Conservation (phyloP, 2,797 vertebrate species). For the Mormyrops boulengeri region DNA sequence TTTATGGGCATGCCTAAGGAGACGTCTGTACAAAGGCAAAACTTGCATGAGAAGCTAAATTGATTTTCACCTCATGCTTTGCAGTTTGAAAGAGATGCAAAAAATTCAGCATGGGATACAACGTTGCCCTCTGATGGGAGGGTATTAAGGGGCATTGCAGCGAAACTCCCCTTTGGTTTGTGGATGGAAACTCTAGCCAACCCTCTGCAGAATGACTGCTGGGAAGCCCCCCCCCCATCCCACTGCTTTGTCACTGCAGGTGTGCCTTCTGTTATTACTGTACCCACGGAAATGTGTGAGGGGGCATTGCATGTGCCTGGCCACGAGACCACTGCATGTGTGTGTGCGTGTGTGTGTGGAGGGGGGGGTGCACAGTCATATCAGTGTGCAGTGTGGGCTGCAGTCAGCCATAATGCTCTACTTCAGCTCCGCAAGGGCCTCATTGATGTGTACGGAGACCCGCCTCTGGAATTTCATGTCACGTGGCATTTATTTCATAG, state of each 20-base stretch:
- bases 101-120: background rate
- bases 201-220: background rate
- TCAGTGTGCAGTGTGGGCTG: background rate
- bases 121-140: background rate
- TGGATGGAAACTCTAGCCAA: background rate
- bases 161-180: background rate
- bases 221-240: background rate
- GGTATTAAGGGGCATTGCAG: background rate
- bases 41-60: background rate
- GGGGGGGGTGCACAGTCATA: background rate
- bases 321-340: background rate
- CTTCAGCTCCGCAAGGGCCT: background rate
- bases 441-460: background rate
- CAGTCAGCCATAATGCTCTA: background rate
- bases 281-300: background rate
- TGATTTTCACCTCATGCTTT: background rate
- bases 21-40: background rate
- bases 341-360: background rate
- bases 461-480: background rate
- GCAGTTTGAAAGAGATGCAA: background rate
- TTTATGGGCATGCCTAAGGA: background rate
- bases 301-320: background rate
- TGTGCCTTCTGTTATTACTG: background rate
- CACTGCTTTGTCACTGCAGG: background rate
- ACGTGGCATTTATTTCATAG: background rate